Base-by-base conservation (phyloP, 1,140 invertebrate genomes). In the Propsilocerus akamusi region DNA sequence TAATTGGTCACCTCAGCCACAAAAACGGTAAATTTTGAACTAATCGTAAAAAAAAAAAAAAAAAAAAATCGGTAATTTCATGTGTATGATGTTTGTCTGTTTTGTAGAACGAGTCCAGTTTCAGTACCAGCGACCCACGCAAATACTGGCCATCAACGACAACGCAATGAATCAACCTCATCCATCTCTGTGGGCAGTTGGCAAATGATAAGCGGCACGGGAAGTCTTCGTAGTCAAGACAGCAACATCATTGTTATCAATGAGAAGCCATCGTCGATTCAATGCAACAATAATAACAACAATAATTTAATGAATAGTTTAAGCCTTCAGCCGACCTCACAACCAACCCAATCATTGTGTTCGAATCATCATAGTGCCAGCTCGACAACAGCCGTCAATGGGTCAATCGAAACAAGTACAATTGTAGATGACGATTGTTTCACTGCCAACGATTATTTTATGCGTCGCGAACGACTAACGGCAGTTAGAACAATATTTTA, bases 161-260 rank as follows among this genome's bases (percentile, higher is more conserved):
- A 76, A 54, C 62, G 75, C 14, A 73, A 76, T 49, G 75, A 77
- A 54, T 77, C 75, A 2, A 62, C 64, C 6, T 69, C 69, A 3
- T 68, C 71, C 14, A 66, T 71, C 26, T 72, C 70, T 32, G 66
- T 65, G 4, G 72, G 71, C 49, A 80, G 77, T 55, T 81, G 78
- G 78, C 78, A 81, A 57, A 70, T 80, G 58, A 75, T 81, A 47
- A 75, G 76, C 8, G 77, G 75, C 25, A 76, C 76, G 10, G 78
- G 78, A 11, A 80, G 77, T 55, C 61, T 80, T 26, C 67, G 75
- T 48, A 76, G 71, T 52, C 75, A 71, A 66, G 70, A 52, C 59
- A 71, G 53, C 68, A 71, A 59, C 65, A 64, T 51, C 55, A 60
- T 2, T 59, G 69, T 30, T 58, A 61, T 32, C 65, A 74, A 25